Base-by-base conservation (phyloP, 1,140 invertebrate species). In the Mylabris phalerata region DNA sequence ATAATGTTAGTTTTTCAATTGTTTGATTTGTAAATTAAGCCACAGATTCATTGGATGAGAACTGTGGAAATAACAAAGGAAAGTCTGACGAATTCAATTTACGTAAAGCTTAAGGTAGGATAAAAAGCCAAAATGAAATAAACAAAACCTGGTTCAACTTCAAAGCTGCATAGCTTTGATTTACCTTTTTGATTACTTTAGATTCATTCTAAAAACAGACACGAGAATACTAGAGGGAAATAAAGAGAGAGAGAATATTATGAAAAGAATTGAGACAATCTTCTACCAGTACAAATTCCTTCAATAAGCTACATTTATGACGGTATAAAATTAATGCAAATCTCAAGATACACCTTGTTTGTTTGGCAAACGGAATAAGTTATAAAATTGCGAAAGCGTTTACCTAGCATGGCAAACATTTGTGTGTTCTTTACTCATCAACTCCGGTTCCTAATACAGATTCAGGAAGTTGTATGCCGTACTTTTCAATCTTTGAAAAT, bases 261-360 rank as follows among this genome's bases (percentile, higher is more conserved):
- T 42, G 32, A 0, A 25, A 24, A 32, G 43, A 51, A 42, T 32
- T 40, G 41, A 40, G 61, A 48, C 48, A 55, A 42, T 48, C 43
- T 57, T 13, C 13, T 24, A 9, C 27, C 62, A 56, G 57, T 61
- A 32, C 7, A 7, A 9, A 9, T 42, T 42, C 41, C 41, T 59
- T 61, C 54, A 40, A 51, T 61, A 62, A 65, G 64, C 67, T 65
- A 66, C 65, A 63, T 68, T 68, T 68, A 68, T 67, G 67, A 68
- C 50, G 57, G 57, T 61, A 64, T 65, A 67, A 68, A 70, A 70
- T 70, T 70, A 70, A 70, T 68, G 67, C 65, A 70, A 70, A 70
- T 68, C 63, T 65, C 61, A 57, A 64, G 63, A 68, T 70, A 68
- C 68, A 70, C 68, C 68, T 70, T 55, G 52, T 55, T 55, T 55